A percentile compares a stretch with the other conserved stretches of the same genome.
Evolutionary conservation across 2,888 invertebrate genomes (phyloP).

Genomic region (Lagria hirta): DNA sequence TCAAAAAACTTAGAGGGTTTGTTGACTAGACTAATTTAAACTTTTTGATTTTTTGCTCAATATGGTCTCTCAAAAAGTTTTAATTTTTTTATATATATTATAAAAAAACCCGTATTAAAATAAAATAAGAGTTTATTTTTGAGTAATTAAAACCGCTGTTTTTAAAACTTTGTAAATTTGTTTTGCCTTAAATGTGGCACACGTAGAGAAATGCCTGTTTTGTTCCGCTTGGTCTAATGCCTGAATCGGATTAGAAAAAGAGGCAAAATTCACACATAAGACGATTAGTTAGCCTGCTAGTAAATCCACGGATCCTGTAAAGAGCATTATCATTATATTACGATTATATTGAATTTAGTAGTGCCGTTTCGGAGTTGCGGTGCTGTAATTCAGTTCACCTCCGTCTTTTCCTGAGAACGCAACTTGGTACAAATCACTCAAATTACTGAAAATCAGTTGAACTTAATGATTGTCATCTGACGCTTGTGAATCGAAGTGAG

Average conservation of each 20-base stretch:
- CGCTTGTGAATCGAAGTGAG: constrained; percentile 21
- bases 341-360: constrained; percentile 56
- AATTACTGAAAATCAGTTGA: constrained; percentile 15
- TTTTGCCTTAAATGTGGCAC: too few species aligned
- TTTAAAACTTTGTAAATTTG: too few species aligned
- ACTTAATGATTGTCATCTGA: too few species aligned
- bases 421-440: constrained; percentile 34
- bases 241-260: constrained; percentile 52
- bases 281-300: constrained; percentile 52
- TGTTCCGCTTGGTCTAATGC: constrained; percentile 25
- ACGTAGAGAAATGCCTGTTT: too few species aligned
- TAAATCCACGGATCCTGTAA: constrained; percentile 55
- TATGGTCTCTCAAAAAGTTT: too few species aligned
- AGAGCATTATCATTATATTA: constrained; percentile 57
- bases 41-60: too few species aligned
- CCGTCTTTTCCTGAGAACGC: constrained; percentile 41
- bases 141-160: too few species aligned
- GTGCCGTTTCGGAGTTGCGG: constrained; percentile 48
- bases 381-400: constrained; percentile 48
- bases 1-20: too few species aligned
- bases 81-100: too few species aligned
- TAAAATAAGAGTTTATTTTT: too few species aligned
- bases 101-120: too few species aligned
- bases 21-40: too few species aligned
- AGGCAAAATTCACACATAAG: constrained; percentile 55